Conservation (phyloP, 2,797 vertebrate genomes). For the Zalophus californianus region DNA sequence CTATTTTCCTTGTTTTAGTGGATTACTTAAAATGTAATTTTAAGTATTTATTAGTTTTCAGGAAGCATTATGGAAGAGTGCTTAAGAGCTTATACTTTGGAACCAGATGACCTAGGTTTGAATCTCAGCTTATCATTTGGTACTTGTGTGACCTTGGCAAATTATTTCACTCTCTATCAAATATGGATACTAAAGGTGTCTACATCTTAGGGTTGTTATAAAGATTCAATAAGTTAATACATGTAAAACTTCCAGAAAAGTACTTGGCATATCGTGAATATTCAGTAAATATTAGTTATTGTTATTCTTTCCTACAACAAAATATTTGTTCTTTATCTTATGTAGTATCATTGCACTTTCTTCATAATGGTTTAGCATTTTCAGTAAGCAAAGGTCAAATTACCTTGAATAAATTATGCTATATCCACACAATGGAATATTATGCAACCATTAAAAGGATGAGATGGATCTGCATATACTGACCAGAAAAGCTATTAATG, state of each 20-base stretch:
- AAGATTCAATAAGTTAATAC: conserved; percentile 30
- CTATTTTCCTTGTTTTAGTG: not conserved
- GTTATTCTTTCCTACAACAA: conserved; percentile 9
- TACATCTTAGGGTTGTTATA: not conserved
- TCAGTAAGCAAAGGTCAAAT: conserved; percentile 30
- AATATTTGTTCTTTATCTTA: conserved; percentile 39
- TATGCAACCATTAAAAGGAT: conserved; percentile 19
- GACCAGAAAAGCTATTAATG: conserved; percentile 25
- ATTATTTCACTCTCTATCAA: conserved; percentile 10
- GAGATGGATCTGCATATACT: not conserved
- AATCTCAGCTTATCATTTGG: conserved; percentile 12
- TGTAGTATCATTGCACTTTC: not conserved
- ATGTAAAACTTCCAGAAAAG: not conserved
- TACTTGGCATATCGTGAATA: not conserved
- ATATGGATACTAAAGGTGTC: not conserved
- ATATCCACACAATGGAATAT: not conserved
- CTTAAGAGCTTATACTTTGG: conserved; percentile 24
- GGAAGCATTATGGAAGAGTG: not conserved
- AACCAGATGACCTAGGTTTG: not conserved
- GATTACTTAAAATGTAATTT: conserved; percentile 53
- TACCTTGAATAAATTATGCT: conserved; percentile 48
- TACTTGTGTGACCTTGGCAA: not conserved
- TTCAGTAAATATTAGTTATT: conserved; percentile 12
- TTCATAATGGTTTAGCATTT: conserved; percentile 26
- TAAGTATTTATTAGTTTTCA: conserved; percentile 29